Conservation (phyloP, 2,113 vertebrate genomes). For the Narcine bancroftii region DNA sequence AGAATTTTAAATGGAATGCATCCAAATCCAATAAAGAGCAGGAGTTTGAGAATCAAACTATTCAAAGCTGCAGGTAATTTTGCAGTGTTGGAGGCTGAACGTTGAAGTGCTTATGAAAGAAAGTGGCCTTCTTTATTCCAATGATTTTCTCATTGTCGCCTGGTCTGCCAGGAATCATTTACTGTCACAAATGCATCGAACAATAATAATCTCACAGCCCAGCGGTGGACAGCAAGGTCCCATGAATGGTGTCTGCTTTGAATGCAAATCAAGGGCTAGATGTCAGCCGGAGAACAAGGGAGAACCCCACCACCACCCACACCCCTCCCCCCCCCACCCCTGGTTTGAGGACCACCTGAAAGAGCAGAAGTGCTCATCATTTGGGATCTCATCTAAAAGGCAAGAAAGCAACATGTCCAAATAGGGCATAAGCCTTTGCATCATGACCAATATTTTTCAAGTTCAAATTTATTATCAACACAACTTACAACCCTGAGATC, state of each 20-base stretch:
- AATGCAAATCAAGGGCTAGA: background rate
- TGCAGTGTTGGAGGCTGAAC: background rate
- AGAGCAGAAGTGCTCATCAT: background rate
- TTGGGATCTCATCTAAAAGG: background rate
- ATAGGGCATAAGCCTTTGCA: background rate
- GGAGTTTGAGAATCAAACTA: background rate
- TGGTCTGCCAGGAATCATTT: background rate
- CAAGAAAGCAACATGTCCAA: no score
- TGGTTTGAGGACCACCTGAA: background rate
- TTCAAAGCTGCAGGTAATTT: background rate
- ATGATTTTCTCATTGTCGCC: background rate
- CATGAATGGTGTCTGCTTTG: background rate
- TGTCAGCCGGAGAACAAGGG: background rate
- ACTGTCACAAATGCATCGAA: background rate
- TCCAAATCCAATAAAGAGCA: constrained; percentile 1
- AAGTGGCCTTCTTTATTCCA: background rate
- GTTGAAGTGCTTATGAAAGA: background rate
- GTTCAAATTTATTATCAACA: no score
- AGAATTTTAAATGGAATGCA: constrained; percentile 28
- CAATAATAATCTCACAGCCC: background rate
- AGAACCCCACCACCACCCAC: no score
- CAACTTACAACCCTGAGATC: no score
- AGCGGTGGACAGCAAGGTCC: background rate
- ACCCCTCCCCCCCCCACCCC: no score
- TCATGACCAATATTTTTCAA: no score